A percentile compares a stretch with the other conserved stretches of the same genome.
phyloP scores from a whole-genome alignment of 1,140 invertebrate species.

The Drosophila parvula region DNA sequence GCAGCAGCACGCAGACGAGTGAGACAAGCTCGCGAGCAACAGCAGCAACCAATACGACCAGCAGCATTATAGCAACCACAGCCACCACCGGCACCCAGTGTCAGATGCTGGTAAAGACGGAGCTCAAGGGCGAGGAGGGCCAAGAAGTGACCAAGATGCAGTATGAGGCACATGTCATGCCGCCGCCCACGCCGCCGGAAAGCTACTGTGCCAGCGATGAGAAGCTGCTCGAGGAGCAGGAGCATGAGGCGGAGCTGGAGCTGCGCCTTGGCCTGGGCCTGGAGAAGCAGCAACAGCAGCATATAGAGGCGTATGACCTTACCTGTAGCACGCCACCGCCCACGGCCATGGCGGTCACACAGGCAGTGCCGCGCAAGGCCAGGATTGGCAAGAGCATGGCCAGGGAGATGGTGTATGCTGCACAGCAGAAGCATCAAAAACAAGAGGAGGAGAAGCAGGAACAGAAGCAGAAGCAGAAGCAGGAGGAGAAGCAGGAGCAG shows the following conservation, averaged over 20 bases:
- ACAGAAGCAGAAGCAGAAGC: constrained; percentile 14
- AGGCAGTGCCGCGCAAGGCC: constrained; percentile 84
- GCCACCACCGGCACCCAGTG: constrained; percentile 72
- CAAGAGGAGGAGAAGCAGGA: constrained; percentile 14
- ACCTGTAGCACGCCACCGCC: constrained; percentile 59
- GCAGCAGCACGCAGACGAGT: constrained; percentile 25
- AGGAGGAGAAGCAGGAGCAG: constrained; percentile 13
- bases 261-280: constrained; percentile 10
- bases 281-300: constrained; percentile 17
- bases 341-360: constrained; percentile 8
- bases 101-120: constrained; percentile 68
- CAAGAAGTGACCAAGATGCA: constrained; percentile 71
- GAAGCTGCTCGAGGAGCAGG: constrained; percentile 59
- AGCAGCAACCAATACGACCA: constrained; percentile 63
- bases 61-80: constrained; percentile 46
- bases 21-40: constrained; percentile 49
- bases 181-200: constrained; percentile 77
- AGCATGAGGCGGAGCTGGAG: constrained; percentile 50
- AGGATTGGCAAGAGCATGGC: constrained; percentile 89
- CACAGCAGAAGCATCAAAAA: constrained; percentile 52
- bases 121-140: constrained; percentile 55
- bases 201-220: constrained; percentile 78
- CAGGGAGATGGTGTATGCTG: constrained; percentile 84
- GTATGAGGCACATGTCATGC: constrained; percentile 79
- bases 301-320: constrained; percentile 74